Evolutionary conservation across 1,140 invertebrate species (phyloP).

Genomic region (Ceratitis capitata): DNA sequence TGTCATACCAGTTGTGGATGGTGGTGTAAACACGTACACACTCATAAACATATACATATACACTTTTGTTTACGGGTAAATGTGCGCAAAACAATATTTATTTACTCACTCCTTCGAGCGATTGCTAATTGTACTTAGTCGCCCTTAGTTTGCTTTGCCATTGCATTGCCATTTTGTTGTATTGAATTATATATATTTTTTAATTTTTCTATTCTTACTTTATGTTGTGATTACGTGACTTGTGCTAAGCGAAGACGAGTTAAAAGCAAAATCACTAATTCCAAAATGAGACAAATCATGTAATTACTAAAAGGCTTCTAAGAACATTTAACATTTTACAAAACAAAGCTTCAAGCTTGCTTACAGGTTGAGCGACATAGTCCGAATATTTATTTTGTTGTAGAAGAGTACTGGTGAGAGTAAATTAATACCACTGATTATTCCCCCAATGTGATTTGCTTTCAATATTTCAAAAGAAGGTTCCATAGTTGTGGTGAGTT

Average conservation of each 20-base stretch:
- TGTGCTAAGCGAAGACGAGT: neutral
- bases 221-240: neutral
- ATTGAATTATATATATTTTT: neutral
- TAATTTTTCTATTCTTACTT: neutral
- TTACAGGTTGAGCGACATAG: too few species aligned
- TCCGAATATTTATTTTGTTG: too few species aligned
- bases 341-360: too few species aligned
- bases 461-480: too few species aligned
- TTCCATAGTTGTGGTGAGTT: too few species aligned
- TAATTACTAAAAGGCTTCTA: neutral
- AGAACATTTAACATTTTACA: neutral
- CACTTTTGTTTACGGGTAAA: neutral
- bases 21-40: constrained; percentile 4
- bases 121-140: constrained; percentile 3
- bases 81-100: neutral
- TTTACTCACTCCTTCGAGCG: neutral
- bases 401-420: too few species aligned
- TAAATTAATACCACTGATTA: too few species aligned
- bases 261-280: neutral
- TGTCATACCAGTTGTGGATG: constrained; percentile 14
- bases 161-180: neutral
- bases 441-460: too few species aligned
- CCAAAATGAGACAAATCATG: neutral
- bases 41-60: neutral
- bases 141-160: neutral